Conservation (phyloP, 2,113 vertebrate species). For the Anser brachyrhynchus region DNA sequence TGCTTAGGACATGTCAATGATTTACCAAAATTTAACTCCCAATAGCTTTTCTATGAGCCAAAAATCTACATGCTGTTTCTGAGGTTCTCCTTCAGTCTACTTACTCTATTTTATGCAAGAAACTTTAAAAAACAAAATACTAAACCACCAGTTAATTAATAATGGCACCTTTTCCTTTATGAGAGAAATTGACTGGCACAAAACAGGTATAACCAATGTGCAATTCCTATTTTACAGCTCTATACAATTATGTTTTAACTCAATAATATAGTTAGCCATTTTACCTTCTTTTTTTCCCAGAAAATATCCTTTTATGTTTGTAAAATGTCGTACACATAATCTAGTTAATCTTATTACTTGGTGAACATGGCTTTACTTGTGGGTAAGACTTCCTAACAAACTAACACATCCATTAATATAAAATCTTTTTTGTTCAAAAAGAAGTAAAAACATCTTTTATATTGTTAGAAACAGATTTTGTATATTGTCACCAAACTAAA, state of each 20-base stretch:
- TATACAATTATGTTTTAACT: background rate
- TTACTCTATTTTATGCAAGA: background rate
- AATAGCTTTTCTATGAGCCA: background rate
- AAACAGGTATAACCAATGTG: background rate
- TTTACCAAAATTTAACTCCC: background rate
- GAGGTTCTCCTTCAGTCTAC: background rate
- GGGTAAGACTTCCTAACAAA: background rate
- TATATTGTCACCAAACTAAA: constrained; percentile 22
- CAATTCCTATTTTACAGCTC: background rate
- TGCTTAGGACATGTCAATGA: background rate
- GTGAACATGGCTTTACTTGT: background rate
- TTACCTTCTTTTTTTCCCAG: background rate
- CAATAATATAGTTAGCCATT: background rate
- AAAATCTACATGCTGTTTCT: background rate
- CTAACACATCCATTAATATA: background rate
- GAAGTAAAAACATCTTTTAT: background rate
- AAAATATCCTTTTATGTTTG: background rate
- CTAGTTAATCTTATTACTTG: background rate
- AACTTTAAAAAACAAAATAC: background rate
- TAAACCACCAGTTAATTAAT: background rate
- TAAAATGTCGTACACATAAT: background rate
- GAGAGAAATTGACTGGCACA: background rate
- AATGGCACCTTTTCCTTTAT: background rate
- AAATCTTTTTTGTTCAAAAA: background rate
- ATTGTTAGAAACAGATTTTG: background rate